A percentile compares a stretch with the other conserved stretches of the same genome.
Evolutionary conservation across 2,888 invertebrate species (phyloP).

Genomic region (Agonopterix heracliana): DNA sequence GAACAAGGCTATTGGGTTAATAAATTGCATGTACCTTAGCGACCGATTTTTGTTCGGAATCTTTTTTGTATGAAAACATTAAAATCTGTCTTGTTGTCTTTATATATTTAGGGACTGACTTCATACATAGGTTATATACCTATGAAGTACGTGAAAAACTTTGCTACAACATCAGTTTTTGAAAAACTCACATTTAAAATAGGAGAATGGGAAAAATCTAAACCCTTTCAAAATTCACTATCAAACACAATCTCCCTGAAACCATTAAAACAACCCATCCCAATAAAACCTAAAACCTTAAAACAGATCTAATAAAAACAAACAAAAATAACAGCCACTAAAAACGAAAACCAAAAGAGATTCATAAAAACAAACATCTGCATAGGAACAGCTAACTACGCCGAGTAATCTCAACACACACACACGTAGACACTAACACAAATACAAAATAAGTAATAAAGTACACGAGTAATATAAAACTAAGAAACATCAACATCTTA

Average conservation of each 20-base stretch:
- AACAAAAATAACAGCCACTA: conserved; percentile 17
- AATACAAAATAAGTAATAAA: conserved; percentile 74
- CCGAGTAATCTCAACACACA: conserved; percentile 32
- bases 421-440: conserved; percentile 44
- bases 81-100: no score
- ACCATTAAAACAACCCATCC: background rate
- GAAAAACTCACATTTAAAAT: no score
- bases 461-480: conserved; percentile 75
- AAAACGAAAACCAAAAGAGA: conserved; percentile 24
- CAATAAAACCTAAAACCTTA: conserved; percentile 1
- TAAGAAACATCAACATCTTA: conserved; percentile 77
- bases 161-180: no score
- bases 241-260: background rate
- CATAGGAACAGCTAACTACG: conserved; percentile 44
- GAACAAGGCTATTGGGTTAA: no score
- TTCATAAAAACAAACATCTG: conserved; percentile 55
- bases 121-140: no score
- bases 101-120: no score
- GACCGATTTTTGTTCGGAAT: no score
- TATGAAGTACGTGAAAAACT: no score
- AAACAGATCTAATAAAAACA: conserved; percentile 11
- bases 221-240: no score
- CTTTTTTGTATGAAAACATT: no score
- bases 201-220: no score
- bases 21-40: no score